Base-by-base conservation (phyloP, 2,797 vertebrate species). In the Phrynocephalus forsythii region DNA sequence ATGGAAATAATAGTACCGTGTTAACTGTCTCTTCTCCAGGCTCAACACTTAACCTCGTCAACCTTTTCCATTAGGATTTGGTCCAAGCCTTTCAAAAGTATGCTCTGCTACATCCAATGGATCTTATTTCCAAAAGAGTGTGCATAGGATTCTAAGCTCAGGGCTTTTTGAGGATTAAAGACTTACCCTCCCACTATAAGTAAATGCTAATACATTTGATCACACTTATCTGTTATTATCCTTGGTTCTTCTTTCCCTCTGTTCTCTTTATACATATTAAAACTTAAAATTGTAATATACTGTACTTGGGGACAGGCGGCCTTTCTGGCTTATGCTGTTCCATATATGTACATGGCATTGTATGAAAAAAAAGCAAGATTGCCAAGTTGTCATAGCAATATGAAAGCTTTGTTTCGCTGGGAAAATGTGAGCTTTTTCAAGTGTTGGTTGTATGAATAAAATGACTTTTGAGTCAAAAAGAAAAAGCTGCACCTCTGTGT, bases 401-500 rank as follows among this genome's bases (percentile, higher is more conserved):
- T 68, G 33, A 78, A 63, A 82, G 60, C 30, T 87, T n/a, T 28
- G 86, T 83, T 85, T 78, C 88, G 24, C 4, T 16, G 78, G 79
- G 83, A 86, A 88, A 72, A n/a, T 83, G 86, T 89, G 77, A 78
- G 90, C 60, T 90, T 80, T 56, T 68, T 68, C 44, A 10, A 78
- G 63, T 87, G 44, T 81, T 87, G 52, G 71, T 78, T 92, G 79
- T 88, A 85, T 84, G 88, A 81, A 86, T 44, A 56, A 3, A 79
- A 63, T 81, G 66, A 75, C 86, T 50, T 84, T 44, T 71, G 68
- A 91, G 67, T 20, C 91, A 80, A 86, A 63, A 78, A 0, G 7
- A 63, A 84, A 85, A 82, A n/a, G 16, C 28, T 44, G 5, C 38
- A 44, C 38, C 38, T 44, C 3, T 44, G 38, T 44, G 5, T 44